Percentiles rank a stretch among this genome's conserved stretches.
These are phyloP conservation scores for Gavia stellata DNA, from an alignment of 2,113 vertebrate species.

Conservation along the genomic window DNA sequence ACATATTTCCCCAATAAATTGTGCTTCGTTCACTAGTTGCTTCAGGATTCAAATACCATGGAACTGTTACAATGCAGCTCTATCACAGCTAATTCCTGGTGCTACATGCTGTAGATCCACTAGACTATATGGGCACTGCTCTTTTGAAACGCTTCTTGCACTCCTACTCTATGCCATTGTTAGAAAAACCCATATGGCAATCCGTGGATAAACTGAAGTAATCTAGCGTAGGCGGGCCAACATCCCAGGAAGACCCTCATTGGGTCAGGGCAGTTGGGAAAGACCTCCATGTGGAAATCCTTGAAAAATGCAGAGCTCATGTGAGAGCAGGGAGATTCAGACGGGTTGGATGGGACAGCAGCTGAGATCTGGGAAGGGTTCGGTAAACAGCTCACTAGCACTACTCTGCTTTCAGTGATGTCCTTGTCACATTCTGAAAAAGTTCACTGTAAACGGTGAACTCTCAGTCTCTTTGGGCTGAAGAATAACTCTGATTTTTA, in stretches of 20 bases:
- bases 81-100: not conserved
- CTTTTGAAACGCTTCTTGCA: not conserved
- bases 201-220: not conserved
- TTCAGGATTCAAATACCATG: not conserved
- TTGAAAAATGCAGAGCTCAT: not conserved
- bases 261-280: not conserved
- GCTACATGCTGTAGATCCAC: too few species aligned
- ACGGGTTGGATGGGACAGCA: fast-evolving
- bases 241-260: not conserved
- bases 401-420: not conserved
- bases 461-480: not conserved
- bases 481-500: not conserved
- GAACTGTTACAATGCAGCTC: not conserved
- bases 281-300: not conserved
- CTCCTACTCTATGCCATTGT: not conserved
- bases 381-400: not conserved
- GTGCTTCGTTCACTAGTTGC: not conserved
- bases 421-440: not conserved
- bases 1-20: not conserved
- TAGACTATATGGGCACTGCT: not conserved
- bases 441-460: not conserved
- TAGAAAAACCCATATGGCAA: not conserved
- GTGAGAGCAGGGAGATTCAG: not conserved
- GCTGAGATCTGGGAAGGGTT: not conserved
- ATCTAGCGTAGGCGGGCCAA: fast-evolving